phyloP scores from a whole-genome alignment of 2,113 vertebrate species.

The Poeciliopsis occidentalis region DNA sequence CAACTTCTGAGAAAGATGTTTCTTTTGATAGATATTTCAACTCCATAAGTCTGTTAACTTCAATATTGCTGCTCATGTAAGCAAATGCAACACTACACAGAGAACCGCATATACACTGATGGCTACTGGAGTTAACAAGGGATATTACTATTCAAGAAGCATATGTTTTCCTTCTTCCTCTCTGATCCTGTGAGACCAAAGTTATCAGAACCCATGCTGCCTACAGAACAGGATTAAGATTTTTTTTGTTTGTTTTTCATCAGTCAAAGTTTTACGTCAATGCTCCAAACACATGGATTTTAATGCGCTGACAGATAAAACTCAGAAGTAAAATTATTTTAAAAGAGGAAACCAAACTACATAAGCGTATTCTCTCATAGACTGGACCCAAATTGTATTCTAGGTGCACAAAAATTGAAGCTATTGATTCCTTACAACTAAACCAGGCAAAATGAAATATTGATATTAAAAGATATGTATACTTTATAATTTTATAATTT shows the following conservation, averaged over 20 bases:
- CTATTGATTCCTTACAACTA: background rate
- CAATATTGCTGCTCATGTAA: background rate
- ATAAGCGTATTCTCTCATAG: conserved; percentile 17
- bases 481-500: background rate
- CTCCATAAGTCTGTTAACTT: conserved; percentile 1
- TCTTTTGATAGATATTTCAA: background rate
- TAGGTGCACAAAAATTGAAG: background rate
- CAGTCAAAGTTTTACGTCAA: conserved; percentile 57
- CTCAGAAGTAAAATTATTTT: conserved; percentile 10
- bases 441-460: background rate
- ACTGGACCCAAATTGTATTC: background rate
- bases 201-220: conserved; percentile 53
- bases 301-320: conserved; percentile 21
- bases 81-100: conserved; percentile 3
- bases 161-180: conserved; percentile 33
- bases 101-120: conserved; percentile 10
- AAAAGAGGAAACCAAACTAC: conserved; percentile 9
- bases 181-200: conserved; percentile 40
- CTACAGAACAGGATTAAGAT: conserved; percentile 57
- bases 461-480: background rate
- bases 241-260: conserved; percentile 56
- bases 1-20: background rate
- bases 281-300: conserved; percentile 33
- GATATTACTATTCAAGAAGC: conserved; percentile 43
- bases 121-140: conserved; percentile 30